Evolutionary conservation across 2,797 vertebrate genomes (phyloP).

Genomic region (Sebastes oblongus): DNA sequence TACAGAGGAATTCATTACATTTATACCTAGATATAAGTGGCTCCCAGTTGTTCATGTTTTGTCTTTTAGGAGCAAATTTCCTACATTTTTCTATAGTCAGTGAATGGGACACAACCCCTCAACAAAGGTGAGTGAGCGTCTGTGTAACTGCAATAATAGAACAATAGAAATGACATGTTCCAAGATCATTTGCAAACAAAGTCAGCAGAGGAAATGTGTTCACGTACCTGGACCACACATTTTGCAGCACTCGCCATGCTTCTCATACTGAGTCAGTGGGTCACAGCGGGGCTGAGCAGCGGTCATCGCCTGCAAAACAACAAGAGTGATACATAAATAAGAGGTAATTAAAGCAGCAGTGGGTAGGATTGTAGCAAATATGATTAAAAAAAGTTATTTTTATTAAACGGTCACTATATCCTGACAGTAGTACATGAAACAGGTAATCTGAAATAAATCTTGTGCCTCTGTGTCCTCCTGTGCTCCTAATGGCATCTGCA

Average conservation of each 20-base stretch:
- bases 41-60: not conserved
- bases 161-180: not conserved
- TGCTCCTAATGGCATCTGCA: too few species aligned
- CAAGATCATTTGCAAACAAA: not conserved
- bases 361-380: too few species aligned
- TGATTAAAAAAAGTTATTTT: too few species aligned
- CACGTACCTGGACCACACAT: conserved; percentile 75
- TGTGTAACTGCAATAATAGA: not conserved
- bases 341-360: not conserved
- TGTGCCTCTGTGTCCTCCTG: too few species aligned
- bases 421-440: too few species aligned
- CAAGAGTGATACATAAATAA: not conserved
- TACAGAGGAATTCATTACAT: not conserved
- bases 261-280: conserved; percentile 30
- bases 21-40: not conserved
- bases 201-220: not conserved
- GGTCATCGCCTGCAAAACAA: conserved; percentile 37
- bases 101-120: not conserved
- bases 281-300: conserved; percentile 59
- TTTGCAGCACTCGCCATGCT: conserved; percentile 51
- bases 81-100: not conserved
- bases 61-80: not conserved
- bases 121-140: not conserved
- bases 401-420: too few species aligned
- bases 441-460: too few species aligned